phyloP scores from a whole-genome alignment of 1,140 invertebrate species.

The Neotoxoptera formosana region DNA sequence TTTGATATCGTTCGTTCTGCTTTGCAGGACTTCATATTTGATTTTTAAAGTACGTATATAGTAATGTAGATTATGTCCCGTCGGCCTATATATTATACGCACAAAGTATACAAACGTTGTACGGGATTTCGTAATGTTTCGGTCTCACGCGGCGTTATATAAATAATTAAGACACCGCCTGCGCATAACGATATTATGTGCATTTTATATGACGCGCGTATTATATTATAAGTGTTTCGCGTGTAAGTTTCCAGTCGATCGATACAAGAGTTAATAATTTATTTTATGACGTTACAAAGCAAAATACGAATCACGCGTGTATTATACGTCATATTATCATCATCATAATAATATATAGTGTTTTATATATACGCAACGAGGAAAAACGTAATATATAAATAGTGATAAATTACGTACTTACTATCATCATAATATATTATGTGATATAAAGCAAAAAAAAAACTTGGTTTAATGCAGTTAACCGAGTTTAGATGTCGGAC shows the following conservation, averaged over 20 bases:
- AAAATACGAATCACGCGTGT: background rate
- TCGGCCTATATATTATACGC: too few species aligned
- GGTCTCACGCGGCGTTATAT: background rate
- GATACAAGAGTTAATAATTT: background rate
- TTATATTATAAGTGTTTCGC: background rate
- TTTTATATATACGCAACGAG: background rate
- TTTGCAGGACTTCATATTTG: background rate
- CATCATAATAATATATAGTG: too few species aligned
- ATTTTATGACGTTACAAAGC: conserved; percentile 4
- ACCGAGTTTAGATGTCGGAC: background rate
- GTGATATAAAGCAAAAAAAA: background rate
- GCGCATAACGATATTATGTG: background rate
- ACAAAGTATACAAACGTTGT: background rate
- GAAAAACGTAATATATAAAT: background rate
- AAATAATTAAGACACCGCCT: background rate
- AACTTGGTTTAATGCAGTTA: background rate
- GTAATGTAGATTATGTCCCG: background rate
- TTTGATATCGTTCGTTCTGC: background rate
- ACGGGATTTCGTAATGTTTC: background rate
- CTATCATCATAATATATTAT: too few species aligned
- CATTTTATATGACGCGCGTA: background rate
- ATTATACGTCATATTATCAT: background rate
- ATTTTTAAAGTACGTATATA: background rate
- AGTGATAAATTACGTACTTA: background rate
- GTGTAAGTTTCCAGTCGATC: background rate